These are phyloP conservation scores for Ginglymostoma cirratum DNA, from an alignment of 2,113 vertebrate genomes.

Conservation along the genomic window DNA sequence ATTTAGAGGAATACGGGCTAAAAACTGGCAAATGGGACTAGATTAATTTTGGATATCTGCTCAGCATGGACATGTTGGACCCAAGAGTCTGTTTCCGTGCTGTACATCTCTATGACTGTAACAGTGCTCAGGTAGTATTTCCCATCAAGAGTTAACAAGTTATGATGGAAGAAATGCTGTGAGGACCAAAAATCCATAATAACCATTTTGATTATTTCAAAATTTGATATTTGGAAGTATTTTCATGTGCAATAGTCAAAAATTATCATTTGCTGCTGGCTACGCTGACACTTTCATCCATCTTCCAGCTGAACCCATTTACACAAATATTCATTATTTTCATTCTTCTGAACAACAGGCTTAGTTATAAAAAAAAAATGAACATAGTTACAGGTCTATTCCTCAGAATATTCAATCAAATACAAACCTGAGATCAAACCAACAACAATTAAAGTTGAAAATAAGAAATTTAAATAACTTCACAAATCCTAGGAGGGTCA, in stretches of 20 bases:
- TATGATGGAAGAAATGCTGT: not conserved
- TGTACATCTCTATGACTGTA: not conserved
- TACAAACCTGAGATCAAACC: not conserved
- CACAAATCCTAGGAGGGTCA: not conserved
- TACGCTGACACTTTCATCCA: not conserved
- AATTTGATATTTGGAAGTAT: not conserved
- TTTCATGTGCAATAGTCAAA: not conserved
- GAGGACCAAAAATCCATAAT: not conserved
- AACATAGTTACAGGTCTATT: not conserved
- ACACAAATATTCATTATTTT: not conserved
- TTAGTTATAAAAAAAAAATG: not conserved
- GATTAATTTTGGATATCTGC: no score
- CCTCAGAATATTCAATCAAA: not conserved
- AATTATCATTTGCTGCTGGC: not conserved
- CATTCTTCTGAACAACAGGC: not conserved
- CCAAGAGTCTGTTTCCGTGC: no score
- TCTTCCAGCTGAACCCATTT: not conserved
- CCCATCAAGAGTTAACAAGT: conserved; percentile 7
- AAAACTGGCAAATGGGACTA: no score
- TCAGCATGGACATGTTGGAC: no score
- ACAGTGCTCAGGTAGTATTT: not conserved
- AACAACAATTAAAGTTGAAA: not conserved
- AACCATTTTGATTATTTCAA: not conserved
- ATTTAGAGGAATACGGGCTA: no score
- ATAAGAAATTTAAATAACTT: not conserved